Conservation (phyloP, 2,797 vertebrate genomes). For the Tapirus indicus region DNA sequence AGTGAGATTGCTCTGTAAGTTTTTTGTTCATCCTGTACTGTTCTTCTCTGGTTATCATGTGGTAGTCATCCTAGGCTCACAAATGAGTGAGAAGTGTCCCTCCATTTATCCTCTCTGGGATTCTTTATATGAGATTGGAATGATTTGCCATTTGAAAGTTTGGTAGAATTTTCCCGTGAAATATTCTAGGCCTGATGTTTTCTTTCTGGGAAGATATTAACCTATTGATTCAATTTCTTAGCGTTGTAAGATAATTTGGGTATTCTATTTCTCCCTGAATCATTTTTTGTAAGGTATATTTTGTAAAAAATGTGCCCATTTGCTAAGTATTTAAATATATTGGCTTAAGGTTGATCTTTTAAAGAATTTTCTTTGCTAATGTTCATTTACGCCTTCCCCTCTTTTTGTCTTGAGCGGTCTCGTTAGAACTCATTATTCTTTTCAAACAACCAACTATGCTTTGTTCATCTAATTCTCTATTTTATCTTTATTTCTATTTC, state of each 20-base stretch:
- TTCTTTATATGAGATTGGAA: not conserved
- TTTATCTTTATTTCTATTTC: not conserved
- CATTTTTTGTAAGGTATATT: not conserved
- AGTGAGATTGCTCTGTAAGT: not conserved
- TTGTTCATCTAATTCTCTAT: not conserved
- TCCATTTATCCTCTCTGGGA: not conserved
- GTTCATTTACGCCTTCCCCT: not conserved
- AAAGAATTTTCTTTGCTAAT: not conserved
- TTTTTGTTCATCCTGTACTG: not conserved
- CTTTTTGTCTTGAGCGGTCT: not conserved
- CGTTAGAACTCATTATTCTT: not conserved
- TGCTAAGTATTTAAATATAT: not conserved
- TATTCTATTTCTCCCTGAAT: not conserved
- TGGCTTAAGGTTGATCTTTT: not conserved
- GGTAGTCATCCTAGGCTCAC: not conserved
- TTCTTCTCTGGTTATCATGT: not conserved
- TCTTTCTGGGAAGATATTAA: slow-evolving; percentile 1
- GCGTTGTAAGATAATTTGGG: not conserved
- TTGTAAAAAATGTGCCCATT: not conserved
- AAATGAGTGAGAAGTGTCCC: not conserved
- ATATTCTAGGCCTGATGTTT: not conserved
- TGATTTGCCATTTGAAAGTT: not conserved
- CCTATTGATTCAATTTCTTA: not conserved
- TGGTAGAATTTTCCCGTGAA: not conserved
- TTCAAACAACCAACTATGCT: not conserved